Evolutionary conservation across 2,888 invertebrate species (phyloP).

Genomic region (Napeogenes inachia): DNA sequence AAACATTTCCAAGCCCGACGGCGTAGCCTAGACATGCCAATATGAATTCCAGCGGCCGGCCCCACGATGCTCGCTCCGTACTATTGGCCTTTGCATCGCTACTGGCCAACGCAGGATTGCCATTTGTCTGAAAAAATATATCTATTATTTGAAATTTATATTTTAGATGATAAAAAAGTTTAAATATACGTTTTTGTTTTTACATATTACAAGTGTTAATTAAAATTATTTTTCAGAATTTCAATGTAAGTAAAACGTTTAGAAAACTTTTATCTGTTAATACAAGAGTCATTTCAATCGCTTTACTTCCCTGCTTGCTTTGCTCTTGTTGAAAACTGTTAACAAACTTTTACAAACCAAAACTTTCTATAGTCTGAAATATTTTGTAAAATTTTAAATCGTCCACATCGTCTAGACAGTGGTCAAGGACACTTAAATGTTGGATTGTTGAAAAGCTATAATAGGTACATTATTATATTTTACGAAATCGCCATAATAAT

Average conservation of each 20-base stretch:
- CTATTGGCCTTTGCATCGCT: constrained; percentile 29
- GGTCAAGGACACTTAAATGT: constrained; percentile 1
- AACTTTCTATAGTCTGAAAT: constrained; percentile 1
- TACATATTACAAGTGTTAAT: not conserved
- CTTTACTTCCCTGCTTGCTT: not conserved
- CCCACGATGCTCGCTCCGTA: constrained; percentile 75
- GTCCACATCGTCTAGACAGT: not conserved
- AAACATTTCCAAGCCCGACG: constrained; percentile 87
- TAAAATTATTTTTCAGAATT: not conserved
- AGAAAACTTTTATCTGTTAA: not conserved
- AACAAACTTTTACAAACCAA: not conserved
- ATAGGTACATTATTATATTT: not conserved
- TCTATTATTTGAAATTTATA: not conserved
- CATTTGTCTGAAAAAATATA: constrained; percentile 45
- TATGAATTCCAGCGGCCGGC: constrained; percentile 83
- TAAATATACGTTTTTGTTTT: not conserved
- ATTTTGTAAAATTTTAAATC: constrained; percentile 1
- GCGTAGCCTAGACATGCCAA: constrained; percentile 87
- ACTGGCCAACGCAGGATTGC: constrained; percentile 36
- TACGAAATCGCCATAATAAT: too few relatives aligned
- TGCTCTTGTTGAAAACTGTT: constrained; percentile 1
- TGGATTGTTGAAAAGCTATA: not conserved
- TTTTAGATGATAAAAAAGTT: too few relatives aligned
- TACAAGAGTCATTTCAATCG: not conserved
- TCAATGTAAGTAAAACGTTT: not conserved